Conservation (phyloP, 2,888 invertebrate species). For the Ditylenchus weischeri region DNA sequence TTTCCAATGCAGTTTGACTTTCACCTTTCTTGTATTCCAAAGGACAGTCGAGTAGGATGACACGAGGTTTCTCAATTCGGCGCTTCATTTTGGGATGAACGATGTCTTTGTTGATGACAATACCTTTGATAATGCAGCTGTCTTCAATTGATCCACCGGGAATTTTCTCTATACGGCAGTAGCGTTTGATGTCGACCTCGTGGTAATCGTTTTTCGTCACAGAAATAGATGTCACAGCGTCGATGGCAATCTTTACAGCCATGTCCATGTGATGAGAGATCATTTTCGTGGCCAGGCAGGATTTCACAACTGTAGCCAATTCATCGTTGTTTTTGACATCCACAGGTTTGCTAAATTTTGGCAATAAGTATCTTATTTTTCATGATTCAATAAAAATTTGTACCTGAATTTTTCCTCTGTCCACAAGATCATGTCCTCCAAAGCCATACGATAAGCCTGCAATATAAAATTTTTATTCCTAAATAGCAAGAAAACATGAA, state of each 20-base stretch:
- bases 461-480: constrained; percentile 5
- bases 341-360: constrained; percentile 69
- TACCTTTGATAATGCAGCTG: constrained; percentile 83
- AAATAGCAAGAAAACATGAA: neutral
- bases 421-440: constrained; percentile 75
- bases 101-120: constrained; percentile 98
- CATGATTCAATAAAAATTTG: constrained; percentile 40
- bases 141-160: constrained; percentile 95
- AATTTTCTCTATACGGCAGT: constrained; percentile 65
- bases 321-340: constrained; percentile 76
- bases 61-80: constrained; percentile 88
- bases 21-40: constrained; percentile 95
- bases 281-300: constrained; percentile 95
- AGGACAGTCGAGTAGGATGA: constrained; percentile 87
- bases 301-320: constrained; percentile 79
- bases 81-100: constrained; percentile 95
- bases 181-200: constrained; percentile 90
- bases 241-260: constrained; percentile 89
- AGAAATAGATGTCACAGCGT: constrained; percentile 87
- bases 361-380: constrained; percentile 17
- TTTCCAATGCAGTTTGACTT: constrained; percentile 69
- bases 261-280: constrained; percentile 91
- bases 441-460: constrained; percentile 80
- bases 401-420: constrained; percentile 69
- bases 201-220: constrained; percentile 70